phyloP scores from a whole-genome alignment of 2,888 invertebrate species.

The Mythimna lalbum region DNA sequence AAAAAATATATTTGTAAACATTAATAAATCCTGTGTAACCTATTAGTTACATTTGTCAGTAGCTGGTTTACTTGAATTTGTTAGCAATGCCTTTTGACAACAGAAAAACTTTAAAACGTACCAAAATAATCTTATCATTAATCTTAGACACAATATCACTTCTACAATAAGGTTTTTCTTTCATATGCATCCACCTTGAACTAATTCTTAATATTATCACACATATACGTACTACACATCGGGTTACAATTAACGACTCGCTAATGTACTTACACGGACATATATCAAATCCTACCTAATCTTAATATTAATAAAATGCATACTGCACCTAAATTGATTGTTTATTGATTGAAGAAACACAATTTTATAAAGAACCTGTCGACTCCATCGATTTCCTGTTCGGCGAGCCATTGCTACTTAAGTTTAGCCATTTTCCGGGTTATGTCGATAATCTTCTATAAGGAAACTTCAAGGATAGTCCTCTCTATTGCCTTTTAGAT shows the following conservation, averaged over 20 bases:
- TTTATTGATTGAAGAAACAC: slow-evolving; percentile 6
- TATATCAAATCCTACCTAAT: neutral
- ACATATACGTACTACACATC: neutral
- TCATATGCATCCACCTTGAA: neutral
- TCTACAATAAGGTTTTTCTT: neutral
- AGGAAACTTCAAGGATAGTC: too few species aligned
- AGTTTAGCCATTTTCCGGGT: too few species aligned
- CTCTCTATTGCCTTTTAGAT: too few species aligned
- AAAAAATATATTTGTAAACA: too few species aligned
- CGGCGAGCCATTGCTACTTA: too few species aligned
- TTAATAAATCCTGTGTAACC: neutral
- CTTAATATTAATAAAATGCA: neutral
- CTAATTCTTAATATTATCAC: neutral
- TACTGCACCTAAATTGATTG: neutral
- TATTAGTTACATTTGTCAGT: neutral
- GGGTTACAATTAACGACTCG: neutral
- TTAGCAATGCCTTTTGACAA: neutral
- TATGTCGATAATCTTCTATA: too few species aligned
- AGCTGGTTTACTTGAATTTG: neutral
- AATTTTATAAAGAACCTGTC: too few species aligned
- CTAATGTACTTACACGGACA: neutral
- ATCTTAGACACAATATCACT: slow-evolving; percentile 19
- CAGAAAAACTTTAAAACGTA: neutral
- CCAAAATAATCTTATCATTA: neutral
- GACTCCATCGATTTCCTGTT: too few species aligned